Base-by-base conservation (phyloP, 2,888 invertebrate species). In the Neocrepidodera transversa region DNA sequence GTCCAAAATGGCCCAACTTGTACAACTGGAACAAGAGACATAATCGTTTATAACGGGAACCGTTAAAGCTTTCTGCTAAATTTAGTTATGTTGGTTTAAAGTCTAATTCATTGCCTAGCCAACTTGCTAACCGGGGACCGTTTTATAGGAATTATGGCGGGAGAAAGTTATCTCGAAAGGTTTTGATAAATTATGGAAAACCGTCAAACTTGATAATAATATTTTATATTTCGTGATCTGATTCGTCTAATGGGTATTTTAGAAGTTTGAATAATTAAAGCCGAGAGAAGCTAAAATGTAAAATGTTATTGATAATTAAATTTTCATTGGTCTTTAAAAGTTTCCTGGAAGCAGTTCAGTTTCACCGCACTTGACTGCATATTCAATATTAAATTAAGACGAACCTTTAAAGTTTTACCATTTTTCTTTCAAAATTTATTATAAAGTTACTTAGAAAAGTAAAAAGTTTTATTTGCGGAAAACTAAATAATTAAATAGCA, bases 1-100 rank as follows among this genome's bases (percentile, higher is more conserved):
- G 61, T 58, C 55, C 61, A 57, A 64, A 49, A 55, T 38, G 50
- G 59, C 43, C 43, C 59, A 61, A 63, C 58, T 64, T 64, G 38
- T 51, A 64, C 61, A 57, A 64, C 53, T 64, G 55, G 64, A 64
- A 64, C 64, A 62, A 64, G 64, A 62, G 64, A 64, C 64, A 64
- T 64, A 64, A 64, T 64, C 64, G 64, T 64, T 64, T 64, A 64
- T 64, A 58, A 64, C 64, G 45, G 43, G 48, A 58, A 40, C 55
- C 55, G 58, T 55, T 53, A 49, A 30, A 48, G 64, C 62, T 62
- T 60, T 62, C 64, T 64, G 62, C 58, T 62, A 60, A 62, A 64
- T 64, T 64, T 62, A 64, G 57, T 62, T 57, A 62, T 62, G 64
- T 62, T 64, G 64, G 62, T 62, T 64, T 57, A 53, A 57, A 57